phyloP scores from a whole-genome alignment of 2,113 vertebrate species.

The Riparia riparia region DNA sequence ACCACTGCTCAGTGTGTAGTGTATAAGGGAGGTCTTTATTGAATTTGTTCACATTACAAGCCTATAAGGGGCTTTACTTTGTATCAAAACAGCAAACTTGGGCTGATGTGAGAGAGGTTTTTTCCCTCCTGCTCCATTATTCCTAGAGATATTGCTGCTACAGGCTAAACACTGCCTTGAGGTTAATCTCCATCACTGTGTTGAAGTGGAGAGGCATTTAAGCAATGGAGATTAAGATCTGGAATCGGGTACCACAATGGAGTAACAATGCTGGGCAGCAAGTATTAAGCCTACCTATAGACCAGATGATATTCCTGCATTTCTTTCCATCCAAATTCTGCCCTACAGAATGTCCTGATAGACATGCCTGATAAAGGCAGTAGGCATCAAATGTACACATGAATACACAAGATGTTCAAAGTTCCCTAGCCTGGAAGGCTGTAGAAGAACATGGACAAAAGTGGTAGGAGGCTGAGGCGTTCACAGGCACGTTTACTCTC shows the following conservation, averaged over 20 bases:
- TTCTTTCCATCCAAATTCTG: not conserved
- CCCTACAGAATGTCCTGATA: not conserved
- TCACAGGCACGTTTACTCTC: not conserved
- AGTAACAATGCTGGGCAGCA: not conserved
- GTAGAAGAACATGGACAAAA: not conserved
- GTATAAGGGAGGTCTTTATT: not conserved
- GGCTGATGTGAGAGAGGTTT: fast-evolving
- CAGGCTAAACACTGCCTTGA: not conserved
- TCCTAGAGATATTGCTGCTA: not conserved
- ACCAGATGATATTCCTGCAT: not conserved
- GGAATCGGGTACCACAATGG: not conserved
- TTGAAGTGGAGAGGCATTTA: not conserved
- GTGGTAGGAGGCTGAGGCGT: not conserved
- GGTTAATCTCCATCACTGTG: not conserved
- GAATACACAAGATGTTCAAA: not conserved
- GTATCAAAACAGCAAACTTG: not conserved
- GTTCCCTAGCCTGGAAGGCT: not conserved
- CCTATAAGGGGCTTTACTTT: not conserved
- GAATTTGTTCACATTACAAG: not conserved
- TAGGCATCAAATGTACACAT: not conserved
- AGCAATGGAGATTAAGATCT: not conserved
- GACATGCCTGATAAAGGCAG: not conserved
- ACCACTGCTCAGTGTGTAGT: not conserved
- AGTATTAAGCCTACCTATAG: not conserved
- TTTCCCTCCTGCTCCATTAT: not conserved